These are phyloP conservation scores for Anodontia alba DNA, from an alignment of 2,888 invertebrate genomes.

Conservation along the genomic window DNA sequence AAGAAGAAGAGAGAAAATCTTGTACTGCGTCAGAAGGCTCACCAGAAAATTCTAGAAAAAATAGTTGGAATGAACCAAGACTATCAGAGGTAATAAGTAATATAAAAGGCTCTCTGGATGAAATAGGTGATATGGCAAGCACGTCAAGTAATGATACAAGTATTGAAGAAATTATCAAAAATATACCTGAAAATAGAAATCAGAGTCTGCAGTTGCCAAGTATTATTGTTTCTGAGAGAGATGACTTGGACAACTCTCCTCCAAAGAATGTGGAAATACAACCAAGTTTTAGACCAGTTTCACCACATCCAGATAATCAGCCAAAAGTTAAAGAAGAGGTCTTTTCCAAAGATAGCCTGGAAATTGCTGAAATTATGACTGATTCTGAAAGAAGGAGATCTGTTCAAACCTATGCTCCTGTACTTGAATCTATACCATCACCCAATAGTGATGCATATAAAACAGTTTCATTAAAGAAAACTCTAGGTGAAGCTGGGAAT, in stretches of 20 bases:
- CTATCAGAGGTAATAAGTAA: neutral
- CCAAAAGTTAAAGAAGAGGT: neutral
- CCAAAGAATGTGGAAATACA: neutral
- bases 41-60: slow-evolving; percentile 28
- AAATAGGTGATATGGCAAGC: neutral
- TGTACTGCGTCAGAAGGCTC: slow-evolving; percentile 16
- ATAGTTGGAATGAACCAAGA: slow-evolving; percentile 14
- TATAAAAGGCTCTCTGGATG: neutral
- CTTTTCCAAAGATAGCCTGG: slow-evolving; percentile 67
- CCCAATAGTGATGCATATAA: slow-evolving; percentile 14
- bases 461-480: slow-evolving; percentile 26
- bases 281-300: neutral
- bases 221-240: slow-evolving; percentile 56
- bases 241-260: neutral
- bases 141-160: neutral
- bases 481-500: neutral
- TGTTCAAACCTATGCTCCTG: neutral
- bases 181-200: neutral
- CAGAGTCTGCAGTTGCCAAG: slow-evolving; percentile 42
- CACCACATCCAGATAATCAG: slow-evolving; percentile 34
- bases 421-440: slow-evolving; percentile 24
- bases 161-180: neutral
- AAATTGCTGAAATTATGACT: slow-evolving; percentile 71
- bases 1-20: slow-evolving; percentile 43
- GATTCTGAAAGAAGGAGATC: neutral